Evolutionary conservation across 2,888 invertebrate species (phyloP), one percentile per base, ranked within the genome.

Genomic region (Coenonympha glycerion): DNA sequence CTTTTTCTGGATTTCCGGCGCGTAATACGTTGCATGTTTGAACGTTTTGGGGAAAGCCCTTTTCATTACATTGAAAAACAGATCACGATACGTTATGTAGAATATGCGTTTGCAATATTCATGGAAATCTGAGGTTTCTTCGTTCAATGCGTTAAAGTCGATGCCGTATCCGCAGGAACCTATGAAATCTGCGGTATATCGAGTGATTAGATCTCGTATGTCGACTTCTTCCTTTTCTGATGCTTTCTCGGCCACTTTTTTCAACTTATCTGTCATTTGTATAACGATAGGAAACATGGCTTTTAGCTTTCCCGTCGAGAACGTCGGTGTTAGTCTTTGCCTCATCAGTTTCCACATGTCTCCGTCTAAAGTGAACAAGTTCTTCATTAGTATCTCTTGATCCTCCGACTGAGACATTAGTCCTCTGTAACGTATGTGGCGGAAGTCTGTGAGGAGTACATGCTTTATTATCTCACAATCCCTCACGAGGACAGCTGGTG

Each of bases 161-260:
- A 74, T 56, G 0, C 73, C 74, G 21, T 71, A 74, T 2, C 69
- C 72, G 45, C 65, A 65, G 0, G 69, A 63, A 3, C 68, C 69
- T 2, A 73, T 71, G 11, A 69, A 65, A 36, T 74, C 74, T 0
- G 65, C 72, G 0, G 71, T 70, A 34, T 66, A 74, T 6, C 71
- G 53, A 0, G 70, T 67, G 64, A 72, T 68, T 0, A 73, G 50
- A 13, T 73, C 70, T 3, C 66, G 55, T 0, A 67, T 62, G 33
- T 72, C 68, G 1, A 64, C 53, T 13, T 68, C 65, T 0, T 58
- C 50, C 0, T 56, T 56, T 0, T 51, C 59, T 0, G 60, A 56
- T 2, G 61, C 24, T 3, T 55, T 22, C 1, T 62, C 61, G 1
- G 66, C 62, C 30, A 70, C 58, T 1, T 48, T 52, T 4, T 64